Base-by-base conservation (phyloP, 2,888 invertebrate species). In the Notodonta dromedarius region DNA sequence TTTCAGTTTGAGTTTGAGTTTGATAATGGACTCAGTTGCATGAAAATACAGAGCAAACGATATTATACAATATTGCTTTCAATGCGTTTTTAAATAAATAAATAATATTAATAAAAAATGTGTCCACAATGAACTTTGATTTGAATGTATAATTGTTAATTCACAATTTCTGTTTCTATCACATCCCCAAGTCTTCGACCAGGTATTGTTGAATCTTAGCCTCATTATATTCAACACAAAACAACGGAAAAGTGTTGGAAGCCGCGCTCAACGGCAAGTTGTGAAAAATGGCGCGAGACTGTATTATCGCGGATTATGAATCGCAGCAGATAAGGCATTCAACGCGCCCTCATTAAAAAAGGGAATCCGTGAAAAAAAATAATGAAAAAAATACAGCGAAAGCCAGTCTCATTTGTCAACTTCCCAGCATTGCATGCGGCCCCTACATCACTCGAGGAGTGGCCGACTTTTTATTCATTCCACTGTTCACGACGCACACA, bases 371-470 rank as follows among this genome's bases (percentile, higher is more conserved):
- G 73, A 65, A 67, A 80, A 77, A 77, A 78, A 75, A 74, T 73
- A 74, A 80, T 77, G 78, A 73, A 75, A 78, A 79, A 80, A 83
- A 78, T 71, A 80, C 79, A 79, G 77, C 78, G 80, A 79, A 83
- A 82, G 77, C 83, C 82, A 73, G 80, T 82, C 85, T 89, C 87
- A 88, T 90, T 90, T 90, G 89, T 89, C 90, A 90, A 89, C 84
- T 84, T 83, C 78, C 79, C 78, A 74, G 74, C 82, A 71, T 82
- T 78, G 84, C 85, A 86, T 88, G 86, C 82, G 79, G 77, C 77
- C 80, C 77, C 77, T 80, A 82, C 79, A 78, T 82, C 76, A 79
- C 76, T 73, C 72, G 76, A 82, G 80, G 80, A 85, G 83, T 85
- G 87, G 85, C 83, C 84, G 84, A 85, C 78, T 83, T 87, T 82